Evolutionary conservation across 2,113 vertebrate species (phyloP).

Genomic region (Fulica atra): DNA sequence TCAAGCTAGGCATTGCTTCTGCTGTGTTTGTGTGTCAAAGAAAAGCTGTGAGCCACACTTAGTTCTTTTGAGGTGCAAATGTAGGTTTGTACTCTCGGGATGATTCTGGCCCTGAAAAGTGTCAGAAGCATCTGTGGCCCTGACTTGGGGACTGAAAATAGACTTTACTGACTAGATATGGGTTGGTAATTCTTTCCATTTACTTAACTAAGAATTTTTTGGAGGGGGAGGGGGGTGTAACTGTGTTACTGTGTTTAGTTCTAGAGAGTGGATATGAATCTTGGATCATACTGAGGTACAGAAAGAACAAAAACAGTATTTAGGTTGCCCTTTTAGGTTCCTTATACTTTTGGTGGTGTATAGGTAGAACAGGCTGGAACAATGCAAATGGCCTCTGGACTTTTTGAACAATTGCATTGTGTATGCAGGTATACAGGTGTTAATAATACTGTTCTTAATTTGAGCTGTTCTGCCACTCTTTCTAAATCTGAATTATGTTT

Average conservation of each 20-base stretch:
- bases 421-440: not conserved
- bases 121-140: not conserved
- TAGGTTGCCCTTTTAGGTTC: not conserved
- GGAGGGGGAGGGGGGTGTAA: fast-evolving
- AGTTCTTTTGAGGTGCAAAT: not conserved
- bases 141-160: not conserved
- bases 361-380: not conserved
- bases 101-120: not conserved
- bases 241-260: not conserved
- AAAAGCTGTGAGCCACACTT: not conserved
- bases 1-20: not conserved
- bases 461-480: not conserved
- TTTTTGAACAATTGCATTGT: not conserved
- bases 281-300: not conserved
- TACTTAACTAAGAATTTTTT: not conserved
- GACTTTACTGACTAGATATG: not conserved
- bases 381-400: not conserved
- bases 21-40: not conserved
- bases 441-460: not conserved
- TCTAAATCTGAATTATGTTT: not conserved
- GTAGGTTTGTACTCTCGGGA: not conserved
- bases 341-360: not conserved
- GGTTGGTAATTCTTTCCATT: not conserved
- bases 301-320: not conserved
- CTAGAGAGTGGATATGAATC: not conserved